phyloP scores from a whole-genome alignment of 2,113 vertebrate genomes.

The Athene cunicularia region DNA sequence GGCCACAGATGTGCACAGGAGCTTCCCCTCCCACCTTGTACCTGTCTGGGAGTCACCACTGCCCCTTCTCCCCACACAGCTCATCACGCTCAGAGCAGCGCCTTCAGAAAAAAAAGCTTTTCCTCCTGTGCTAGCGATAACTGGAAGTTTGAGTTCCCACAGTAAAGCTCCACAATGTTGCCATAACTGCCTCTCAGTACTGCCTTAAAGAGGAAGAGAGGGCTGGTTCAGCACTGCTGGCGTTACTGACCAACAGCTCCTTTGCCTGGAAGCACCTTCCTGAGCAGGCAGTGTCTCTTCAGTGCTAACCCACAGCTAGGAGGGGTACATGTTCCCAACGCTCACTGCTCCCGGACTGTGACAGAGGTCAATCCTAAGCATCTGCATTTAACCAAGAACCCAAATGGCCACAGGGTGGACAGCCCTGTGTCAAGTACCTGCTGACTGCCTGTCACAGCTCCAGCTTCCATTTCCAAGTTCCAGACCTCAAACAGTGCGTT shows the following conservation, averaged over 20 bases:
- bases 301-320: rapidly evolving
- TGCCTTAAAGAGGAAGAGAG: neutral
- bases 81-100: neutral
- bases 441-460: neutral
- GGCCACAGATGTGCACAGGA: neutral
- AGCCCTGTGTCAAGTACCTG: neutral
- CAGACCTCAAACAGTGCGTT: neutral
- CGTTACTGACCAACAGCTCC: neutral
- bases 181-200: neutral
- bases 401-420: neutral
- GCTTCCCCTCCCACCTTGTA: neutral
- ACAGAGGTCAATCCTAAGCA: neutral
- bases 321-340: rapidly evolving
- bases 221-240: neutral
- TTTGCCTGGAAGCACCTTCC: neutral
- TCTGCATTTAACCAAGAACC: neutral
- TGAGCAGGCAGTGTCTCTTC: neutral
- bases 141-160: neutral
- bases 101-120: neutral
- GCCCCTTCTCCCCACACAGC: neutral
- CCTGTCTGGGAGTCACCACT: neutral
- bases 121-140: neutral
- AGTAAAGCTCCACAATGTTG: neutral
- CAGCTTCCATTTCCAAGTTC: neutral
- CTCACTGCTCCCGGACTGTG: neutral